These are phyloP conservation scores for Rhagoletis zephyria DNA, from an alignment of 1,140 invertebrate species.

Conservation along the genomic window DNA sequence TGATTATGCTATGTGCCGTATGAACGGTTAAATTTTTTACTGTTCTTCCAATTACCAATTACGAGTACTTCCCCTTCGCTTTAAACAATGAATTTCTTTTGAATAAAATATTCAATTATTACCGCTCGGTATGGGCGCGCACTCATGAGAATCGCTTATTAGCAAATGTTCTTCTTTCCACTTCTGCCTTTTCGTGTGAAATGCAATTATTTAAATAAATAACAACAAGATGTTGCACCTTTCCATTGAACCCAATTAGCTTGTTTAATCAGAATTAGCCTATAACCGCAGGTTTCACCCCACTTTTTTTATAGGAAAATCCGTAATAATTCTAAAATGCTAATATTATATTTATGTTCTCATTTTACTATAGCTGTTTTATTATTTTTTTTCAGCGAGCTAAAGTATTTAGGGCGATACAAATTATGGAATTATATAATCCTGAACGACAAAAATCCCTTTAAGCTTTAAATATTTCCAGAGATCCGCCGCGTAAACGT, in stretches of 20 bases:
- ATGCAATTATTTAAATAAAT: constrained; percentile 35
- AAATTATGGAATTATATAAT: no score
- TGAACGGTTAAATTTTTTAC: constrained; percentile 14
- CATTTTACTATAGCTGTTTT: no score
- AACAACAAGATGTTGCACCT: neutral
- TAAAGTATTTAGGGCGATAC: no score
- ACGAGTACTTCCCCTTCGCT: neutral
- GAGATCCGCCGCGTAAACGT: no score
- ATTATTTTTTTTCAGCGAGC: no score
- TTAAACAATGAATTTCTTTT: neutral
- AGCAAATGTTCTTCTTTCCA: neutral
- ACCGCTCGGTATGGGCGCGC: neutral
- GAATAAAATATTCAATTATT: neutral
- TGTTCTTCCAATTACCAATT: constrained; percentile 25
- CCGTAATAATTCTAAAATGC: no score
- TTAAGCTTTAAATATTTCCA: no score
- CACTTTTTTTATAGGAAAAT: no score
- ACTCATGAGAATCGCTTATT: neutral
- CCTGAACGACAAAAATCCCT: no score
- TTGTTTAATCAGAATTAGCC: no score
- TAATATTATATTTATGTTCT: no score
- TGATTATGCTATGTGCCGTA: neutral
- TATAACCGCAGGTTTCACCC: no score
- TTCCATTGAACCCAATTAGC: constrained; percentile 27
- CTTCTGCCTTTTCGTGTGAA: constrained; percentile 6